phyloP scores from a whole-genome alignment of 2,113 vertebrate species.

The Nycticebus coucang region DNA sequence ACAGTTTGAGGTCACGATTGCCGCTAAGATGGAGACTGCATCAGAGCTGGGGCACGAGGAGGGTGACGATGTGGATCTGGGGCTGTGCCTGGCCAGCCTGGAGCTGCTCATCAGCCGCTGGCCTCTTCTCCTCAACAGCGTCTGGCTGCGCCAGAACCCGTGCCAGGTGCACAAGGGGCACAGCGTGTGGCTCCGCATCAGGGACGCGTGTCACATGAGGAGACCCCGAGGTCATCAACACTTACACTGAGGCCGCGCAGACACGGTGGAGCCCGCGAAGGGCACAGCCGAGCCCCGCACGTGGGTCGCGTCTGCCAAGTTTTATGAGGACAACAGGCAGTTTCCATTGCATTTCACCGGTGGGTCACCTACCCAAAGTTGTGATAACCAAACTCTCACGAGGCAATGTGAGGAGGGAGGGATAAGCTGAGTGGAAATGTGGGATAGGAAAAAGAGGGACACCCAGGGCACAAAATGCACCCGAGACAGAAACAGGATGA shows the following conservation, averaged over 20 bases:
- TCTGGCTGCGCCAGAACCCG: conserved; percentile 93
- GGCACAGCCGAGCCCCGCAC: too few species aligned
- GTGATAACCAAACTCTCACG: conserved; percentile 64
- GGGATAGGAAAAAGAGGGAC: too few species aligned
- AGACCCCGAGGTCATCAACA: too few species aligned
- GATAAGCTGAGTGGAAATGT: too few species aligned
- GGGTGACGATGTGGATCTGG: conserved; percentile 93
- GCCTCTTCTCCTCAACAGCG: conserved; percentile 93
- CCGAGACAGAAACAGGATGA: too few species aligned
- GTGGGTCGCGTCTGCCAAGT: too few species aligned
- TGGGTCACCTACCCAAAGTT: conserved; percentile 76
- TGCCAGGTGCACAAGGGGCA: conserved; percentile 97
- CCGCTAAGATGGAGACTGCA: conserved; percentile 94
- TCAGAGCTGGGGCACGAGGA: conserved; percentile 92
- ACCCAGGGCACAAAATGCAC: too few species aligned
- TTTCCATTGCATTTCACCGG: conserved; percentile 82
- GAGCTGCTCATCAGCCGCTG: conserved; percentile 92
- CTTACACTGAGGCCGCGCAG: too few species aligned
- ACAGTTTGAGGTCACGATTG: conserved; percentile 96
- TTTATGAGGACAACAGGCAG: conserved; percentile 63
- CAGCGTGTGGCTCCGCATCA: conserved; percentile 93
- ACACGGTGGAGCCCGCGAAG: too few species aligned
- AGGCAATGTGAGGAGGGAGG: too few species aligned
- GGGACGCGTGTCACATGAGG: conserved; percentile 75
- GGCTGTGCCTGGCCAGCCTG: conserved; percentile 92